phyloP scores from a whole-genome alignment of 1,140 invertebrate genomes.

The Acromyrmex echinatior region DNA sequence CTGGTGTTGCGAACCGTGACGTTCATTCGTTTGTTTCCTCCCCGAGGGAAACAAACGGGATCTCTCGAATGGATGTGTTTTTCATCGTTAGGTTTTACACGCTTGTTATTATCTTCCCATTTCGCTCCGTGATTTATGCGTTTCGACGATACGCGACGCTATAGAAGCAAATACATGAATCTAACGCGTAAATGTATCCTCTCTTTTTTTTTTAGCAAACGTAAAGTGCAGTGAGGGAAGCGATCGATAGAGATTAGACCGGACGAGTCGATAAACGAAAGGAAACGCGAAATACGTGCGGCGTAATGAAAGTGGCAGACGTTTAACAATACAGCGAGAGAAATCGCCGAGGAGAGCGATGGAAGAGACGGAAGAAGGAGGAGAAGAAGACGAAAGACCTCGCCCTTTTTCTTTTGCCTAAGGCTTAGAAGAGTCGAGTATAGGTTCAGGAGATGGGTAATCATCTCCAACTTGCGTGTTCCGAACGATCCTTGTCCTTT shows the following conservation, averaged over 20 bases:
- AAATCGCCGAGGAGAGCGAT: conserved; percentile 24
- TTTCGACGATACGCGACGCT: not conserved
- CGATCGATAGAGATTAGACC: not conserved
- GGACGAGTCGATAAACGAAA: conserved; percentile 35
- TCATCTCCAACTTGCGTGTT: conserved; percentile 85
- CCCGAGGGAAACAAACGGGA: conserved; percentile 73
- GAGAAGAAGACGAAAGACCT: conserved; percentile 52
- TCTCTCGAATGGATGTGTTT: conserved; percentile 61
- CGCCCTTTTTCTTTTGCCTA: conserved; percentile 63
- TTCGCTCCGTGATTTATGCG: conserved; percentile 24
- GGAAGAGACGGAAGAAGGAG: conserved; percentile 50
- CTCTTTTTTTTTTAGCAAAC: not conserved
- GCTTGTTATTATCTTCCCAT: conserved; percentile 6
- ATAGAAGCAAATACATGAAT: not conserved
- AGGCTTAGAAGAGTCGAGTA: conserved; percentile 71
- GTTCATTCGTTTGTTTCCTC: conserved; percentile 75
- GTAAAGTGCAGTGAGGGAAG: not conserved
- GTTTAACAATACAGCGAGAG: conserved; percentile 34
- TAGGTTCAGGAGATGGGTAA: conserved; percentile 81
- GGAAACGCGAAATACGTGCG: conserved; percentile 25
- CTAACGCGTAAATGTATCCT: not conserved
- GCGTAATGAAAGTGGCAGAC: conserved; percentile 67
- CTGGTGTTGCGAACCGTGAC: conserved; percentile 77
- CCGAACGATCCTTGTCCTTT: conserved; percentile 78
- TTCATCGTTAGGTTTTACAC: conserved; percentile 44